Base-by-base conservation (phyloP, 2,888 invertebrate genomes). In the Ormia ochracea region DNA sequence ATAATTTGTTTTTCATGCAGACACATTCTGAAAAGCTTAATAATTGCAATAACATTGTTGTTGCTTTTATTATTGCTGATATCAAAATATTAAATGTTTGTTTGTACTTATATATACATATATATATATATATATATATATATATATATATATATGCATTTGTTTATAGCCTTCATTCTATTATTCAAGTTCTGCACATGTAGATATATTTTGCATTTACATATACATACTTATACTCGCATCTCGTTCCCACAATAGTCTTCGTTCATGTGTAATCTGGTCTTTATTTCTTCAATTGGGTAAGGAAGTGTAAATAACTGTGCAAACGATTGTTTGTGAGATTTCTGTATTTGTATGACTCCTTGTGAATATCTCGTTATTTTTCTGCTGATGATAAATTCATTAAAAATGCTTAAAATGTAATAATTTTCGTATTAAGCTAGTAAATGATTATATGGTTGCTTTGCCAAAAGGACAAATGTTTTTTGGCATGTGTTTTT, bases 1-100 rank as follows among this genome's bases (percentile, higher is more conserved):
- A 74, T 77, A 70, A 70, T 69, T 79, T 68, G 70, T 59, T 68
- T 66, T 63, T 43, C 36, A n/a, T 45, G 56, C 77, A 81, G 80
- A 79, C 82, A 33, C 76, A 81, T 83, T 78, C 76, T 84, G 80
- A 84, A 82, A 82, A 82, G 83, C 82, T 77, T 83, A 83, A 84
- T 84, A 82, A 84, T 84, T 83, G 83, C 73, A 7, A 14, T 65
- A 65, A 43, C 45, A n/a, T 43, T 48, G 28, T 70, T 68, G 80
- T 50, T 72, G 63, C 14, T 52, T 23, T 50, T 68, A 33, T 36
- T 66, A 14, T 17, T 33, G 23, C 14, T 31, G n/a, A 12, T 17
- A 23, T 33, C 17, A 48, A 48, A 41, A 56, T 17, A 10, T 3
- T 41, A 14, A 5, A 50, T 12, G 1, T 10, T 21, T 43, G 26